Evolutionary conservation across 2,888 invertebrate genomes (phyloP), one percentile per base, ranked within the genome.

Genomic region (Caenorhabditis sp.): DNA sequence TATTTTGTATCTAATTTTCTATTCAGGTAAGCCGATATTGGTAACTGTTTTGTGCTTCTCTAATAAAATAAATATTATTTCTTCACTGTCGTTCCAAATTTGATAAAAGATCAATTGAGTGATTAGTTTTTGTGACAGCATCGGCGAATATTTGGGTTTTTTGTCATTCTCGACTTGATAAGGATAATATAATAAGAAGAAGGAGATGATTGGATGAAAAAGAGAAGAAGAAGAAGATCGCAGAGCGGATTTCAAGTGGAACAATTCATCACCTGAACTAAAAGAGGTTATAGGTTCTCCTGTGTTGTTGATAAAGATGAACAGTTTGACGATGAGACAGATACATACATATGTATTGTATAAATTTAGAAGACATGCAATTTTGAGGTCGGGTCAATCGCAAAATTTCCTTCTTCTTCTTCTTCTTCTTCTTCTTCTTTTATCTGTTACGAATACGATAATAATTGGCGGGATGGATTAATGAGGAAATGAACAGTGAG

Each of bases 21-120:
- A n/a, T n/a, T n/a, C n/a, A n/a, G n/a, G n/a, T n/a, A n/a, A n/a
- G n/a, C n/a, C n/a, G n/a, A n/a, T n/a, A n/a, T n/a, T n/a, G n/a
- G n/a, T n/a, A n/a, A n/a, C n/a, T n/a, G n/a, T n/a, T n/a, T n/a
- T n/a, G n/a, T n/a, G n/a, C n/a, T n/a, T n/a, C n/a, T n/a, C n/a
- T n/a, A n/a, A n/a, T n/a, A n/a, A n/a, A n/a, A n/a, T n/a, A n/a
- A n/a, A n/a, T n/a, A n/a, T n/a, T n/a, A n/a, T n/a, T n/a, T n/a
- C n/a, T 10, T 31, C 4, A 31, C 31, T 31, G 10, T 31, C 10
- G 31, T 31, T 31, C 17, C 43, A 21, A 8, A 52, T 21, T 21
- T 52, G 52, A 52, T 52, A 52, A 52, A 52, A 52, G 52, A 52
- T 52, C 23, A 52, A 52, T 23, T 52, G 52, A 52, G 52, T 52